A percentile compares a stretch with the other conserved stretches of the same genome.
Conservation (phyloP, 2,113 vertebrate genomes). For the Melanerpes aurifrons region DNA sequence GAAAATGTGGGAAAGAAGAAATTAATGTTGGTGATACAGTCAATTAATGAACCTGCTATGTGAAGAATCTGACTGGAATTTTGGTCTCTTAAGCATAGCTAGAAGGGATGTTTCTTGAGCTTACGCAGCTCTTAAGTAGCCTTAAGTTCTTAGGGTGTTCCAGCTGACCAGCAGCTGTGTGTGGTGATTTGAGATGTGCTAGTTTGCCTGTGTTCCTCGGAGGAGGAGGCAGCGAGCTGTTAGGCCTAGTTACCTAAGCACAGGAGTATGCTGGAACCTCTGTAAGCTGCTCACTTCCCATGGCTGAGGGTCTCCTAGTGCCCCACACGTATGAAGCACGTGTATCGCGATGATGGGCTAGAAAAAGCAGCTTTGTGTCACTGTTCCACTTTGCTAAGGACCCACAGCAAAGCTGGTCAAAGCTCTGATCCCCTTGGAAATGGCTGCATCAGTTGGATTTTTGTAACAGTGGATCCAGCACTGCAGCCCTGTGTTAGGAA, state of each 20-base stretch:
- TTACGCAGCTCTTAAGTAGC: neutral
- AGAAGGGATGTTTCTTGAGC: neutral
- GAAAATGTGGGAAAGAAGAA: neutral
- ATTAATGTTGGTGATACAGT: neutral
- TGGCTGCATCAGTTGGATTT: neutral
- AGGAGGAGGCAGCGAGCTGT: neutral
- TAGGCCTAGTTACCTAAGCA: neutral
- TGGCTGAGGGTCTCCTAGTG: neutral
- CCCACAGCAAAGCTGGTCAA: neutral
- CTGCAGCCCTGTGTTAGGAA: neutral
- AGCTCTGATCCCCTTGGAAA: neutral
- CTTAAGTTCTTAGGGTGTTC: neutral
- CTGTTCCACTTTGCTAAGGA: neutral
- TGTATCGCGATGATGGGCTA: neutral
- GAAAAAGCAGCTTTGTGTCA: neutral
- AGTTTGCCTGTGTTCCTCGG: neutral
- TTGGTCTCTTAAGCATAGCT: neutral
- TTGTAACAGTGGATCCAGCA: neutral
- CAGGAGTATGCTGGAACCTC: neutral
- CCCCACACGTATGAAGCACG: fast-evolving
- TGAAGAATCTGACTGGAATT: neutral
- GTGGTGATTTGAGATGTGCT: neutral
- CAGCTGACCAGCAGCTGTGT: neutral
- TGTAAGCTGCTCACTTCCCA: neutral
- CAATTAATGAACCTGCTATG: neutral